Conservation (phyloP, 2,113 vertebrate genomes). For the Oryzias curvinotus region DNA sequence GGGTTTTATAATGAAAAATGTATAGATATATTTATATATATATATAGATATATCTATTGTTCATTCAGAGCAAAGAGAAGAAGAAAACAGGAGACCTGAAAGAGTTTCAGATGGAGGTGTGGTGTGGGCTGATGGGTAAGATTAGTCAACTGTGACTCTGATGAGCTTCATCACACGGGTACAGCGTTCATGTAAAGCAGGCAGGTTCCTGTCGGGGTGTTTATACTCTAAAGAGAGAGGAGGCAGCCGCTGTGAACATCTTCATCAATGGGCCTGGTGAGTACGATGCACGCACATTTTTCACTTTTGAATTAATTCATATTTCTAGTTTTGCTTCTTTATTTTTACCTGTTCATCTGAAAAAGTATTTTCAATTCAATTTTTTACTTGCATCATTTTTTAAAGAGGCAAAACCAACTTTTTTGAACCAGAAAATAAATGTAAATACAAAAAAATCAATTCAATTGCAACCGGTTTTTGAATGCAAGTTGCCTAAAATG, state of each 20-base stretch:
- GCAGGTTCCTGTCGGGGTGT: background rate
- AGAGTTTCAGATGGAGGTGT: background rate
- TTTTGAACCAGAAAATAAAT: too few species aligned
- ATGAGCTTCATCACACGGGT: background rate
- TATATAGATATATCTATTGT: too few species aligned
- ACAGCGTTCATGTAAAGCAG: constrained; percentile 46
- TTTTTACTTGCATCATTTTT: too few species aligned
- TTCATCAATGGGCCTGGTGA: constrained; percentile 50
- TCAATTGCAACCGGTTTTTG: too few species aligned
- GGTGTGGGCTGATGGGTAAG: background rate
- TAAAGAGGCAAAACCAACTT: too few species aligned
- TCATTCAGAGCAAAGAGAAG: background rate
- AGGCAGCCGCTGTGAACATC: background rate
- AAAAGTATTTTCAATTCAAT: too few species aligned
- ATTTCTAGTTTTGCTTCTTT: background rate
- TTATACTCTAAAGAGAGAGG: constrained; percentile 8
- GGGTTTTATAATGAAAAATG: too few species aligned
- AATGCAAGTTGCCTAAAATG: too few species aligned
- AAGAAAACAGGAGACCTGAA: background rate
- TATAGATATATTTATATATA: too few species aligned
- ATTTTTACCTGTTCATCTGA: too few species aligned
- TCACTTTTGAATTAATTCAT: background rate
- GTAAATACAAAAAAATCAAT: too few species aligned
- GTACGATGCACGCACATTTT: background rate
- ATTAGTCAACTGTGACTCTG: background rate